phyloP scores from a whole-genome alignment of 92 coral and sea anemone species.

The Hydrozoanthus gracilis region DNA sequence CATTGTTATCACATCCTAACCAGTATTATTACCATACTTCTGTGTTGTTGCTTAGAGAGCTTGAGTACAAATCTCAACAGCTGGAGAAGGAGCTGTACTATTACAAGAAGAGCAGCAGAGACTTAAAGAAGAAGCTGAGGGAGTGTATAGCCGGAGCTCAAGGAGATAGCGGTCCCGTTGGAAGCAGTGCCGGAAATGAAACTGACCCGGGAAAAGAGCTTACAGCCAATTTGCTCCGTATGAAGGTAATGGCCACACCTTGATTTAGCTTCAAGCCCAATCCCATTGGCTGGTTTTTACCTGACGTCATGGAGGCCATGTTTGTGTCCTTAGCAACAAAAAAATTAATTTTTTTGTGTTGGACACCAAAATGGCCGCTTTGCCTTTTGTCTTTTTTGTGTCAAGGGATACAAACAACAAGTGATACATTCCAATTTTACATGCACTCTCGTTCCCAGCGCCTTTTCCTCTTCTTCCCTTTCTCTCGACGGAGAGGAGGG shows the following conservation, averaged over 20 bases:
- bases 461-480: too few species aligned
- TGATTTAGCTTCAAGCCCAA: too few species aligned
- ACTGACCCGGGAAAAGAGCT: slow-evolving; percentile 57
- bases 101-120: slow-evolving; percentile 95
- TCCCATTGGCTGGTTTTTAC: too few species aligned
- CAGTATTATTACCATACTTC: background rate
- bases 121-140: slow-evolving; percentile 89
- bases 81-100: slow-evolving; percentile 93
- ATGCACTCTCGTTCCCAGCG: too few species aligned
- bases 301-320: too few species aligned
- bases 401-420: too few species aligned
- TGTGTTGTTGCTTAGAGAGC: slow-evolving; percentile 63
- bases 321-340: too few species aligned
- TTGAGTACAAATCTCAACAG: slow-evolving; percentile 76
- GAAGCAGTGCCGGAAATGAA: slow-evolving; percentile 56
- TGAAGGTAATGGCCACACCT: slow-evolving; percentile 42
- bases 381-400: too few species aligned
- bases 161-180: slow-evolving; percentile 68
- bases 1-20: background rate
- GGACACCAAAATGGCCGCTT: too few species aligned
- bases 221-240: slow-evolving; percentile 52
- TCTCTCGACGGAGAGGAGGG: too few species aligned
- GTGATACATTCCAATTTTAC: too few species aligned
- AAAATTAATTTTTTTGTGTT: too few species aligned
- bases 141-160: slow-evolving; percentile 71